A percentile compares a stretch with the other conserved stretches of the same genome.
These are phyloP conservation scores for Trachemys scripta DNA, from an alignment of 2,113 vertebrate genomes.

Conservation along the genomic window DNA sequence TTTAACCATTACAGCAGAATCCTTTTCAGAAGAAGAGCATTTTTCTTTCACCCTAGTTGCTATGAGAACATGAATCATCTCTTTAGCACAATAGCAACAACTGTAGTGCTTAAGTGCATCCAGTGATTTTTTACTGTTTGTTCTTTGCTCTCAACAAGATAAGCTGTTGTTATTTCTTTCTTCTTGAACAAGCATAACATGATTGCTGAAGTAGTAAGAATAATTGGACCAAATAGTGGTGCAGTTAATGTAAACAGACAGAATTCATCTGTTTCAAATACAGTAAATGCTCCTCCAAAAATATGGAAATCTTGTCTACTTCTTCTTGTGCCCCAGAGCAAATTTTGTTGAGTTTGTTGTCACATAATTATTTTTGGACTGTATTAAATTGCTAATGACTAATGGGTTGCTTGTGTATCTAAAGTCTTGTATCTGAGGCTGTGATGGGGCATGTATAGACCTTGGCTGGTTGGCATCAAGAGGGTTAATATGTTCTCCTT, in stretches of 20 bases:
- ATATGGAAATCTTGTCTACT: constrained; percentile 79
- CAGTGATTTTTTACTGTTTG: constrained; percentile 86
- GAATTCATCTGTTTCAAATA: constrained; percentile 83
- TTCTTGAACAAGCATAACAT: constrained; percentile 86
- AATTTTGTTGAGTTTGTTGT: constrained; percentile 84
- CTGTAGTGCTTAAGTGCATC: constrained; percentile 81
- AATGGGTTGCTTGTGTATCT: constrained; percentile 49
- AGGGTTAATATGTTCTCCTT: neutral
- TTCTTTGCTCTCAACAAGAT: constrained; percentile 85
- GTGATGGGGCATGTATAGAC: neutral
- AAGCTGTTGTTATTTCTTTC: constrained; percentile 88
- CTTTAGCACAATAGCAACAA: constrained; percentile 84
- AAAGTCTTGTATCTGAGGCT: neutral
- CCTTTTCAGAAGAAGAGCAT: constrained; percentile 77
- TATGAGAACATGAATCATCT: constrained; percentile 86
- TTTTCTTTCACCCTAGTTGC: constrained; percentile 74
- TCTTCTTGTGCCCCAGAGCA: constrained; percentile 82
- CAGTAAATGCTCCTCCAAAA: constrained; percentile 80
- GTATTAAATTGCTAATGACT: constrained; percentile 72
- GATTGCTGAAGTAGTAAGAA: constrained; percentile 85
- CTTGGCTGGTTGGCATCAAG: accelerated
- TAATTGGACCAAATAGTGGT: constrained; percentile 86
- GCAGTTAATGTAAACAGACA: constrained; percentile 83
- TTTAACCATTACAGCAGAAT: constrained; percentile 81
- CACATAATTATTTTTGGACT: constrained; percentile 78